Conservation (phyloP, 2,888 invertebrate species). For the Phaonia tiefii region DNA sequence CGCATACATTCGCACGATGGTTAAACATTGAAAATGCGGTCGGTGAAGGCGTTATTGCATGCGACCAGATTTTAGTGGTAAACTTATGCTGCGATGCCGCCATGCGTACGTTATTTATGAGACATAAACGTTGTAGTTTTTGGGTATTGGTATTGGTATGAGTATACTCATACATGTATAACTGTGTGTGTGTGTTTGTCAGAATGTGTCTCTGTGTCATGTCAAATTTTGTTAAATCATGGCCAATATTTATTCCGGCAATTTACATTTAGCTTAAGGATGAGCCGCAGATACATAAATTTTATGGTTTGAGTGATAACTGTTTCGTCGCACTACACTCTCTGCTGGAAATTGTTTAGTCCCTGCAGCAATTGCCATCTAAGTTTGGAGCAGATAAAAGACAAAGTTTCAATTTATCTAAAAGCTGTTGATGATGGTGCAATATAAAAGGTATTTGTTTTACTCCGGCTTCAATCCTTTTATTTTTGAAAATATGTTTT, state of each 20-base stretch:
- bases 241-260: slow-evolving; percentile 29
- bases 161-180: not conserved
- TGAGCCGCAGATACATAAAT: slow-evolving; percentile 32
- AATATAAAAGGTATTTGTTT: no score
- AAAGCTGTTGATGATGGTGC: no score
- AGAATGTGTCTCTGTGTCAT: slow-evolving; percentile 43
- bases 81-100: slow-evolving; percentile 66
- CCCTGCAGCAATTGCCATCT: no score
- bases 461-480: no score
- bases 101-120: slow-evolving; percentile 65
- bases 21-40: slow-evolving; percentile 61
- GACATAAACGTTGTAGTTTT: slow-evolving; percentile 44
- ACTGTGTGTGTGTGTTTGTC: not conserved
- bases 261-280: not conserved
- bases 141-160: slow-evolving; percentile 3
- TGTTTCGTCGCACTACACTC: no score
- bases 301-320: slow-evolving; percentile 13
- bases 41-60: slow-evolving; percentile 68
- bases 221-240: slow-evolving; percentile 60
- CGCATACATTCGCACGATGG: not conserved
- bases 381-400: no score
- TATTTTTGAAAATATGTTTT: no score
- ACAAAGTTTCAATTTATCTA: no score
- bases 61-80: slow-evolving; percentile 68
- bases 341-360: no score